Percentiles rank a stretch among this genome's conserved stretches.
phyloP scores from a whole-genome alignment of 2,113 vertebrate genomes.

The Numida meleagris region DNA sequence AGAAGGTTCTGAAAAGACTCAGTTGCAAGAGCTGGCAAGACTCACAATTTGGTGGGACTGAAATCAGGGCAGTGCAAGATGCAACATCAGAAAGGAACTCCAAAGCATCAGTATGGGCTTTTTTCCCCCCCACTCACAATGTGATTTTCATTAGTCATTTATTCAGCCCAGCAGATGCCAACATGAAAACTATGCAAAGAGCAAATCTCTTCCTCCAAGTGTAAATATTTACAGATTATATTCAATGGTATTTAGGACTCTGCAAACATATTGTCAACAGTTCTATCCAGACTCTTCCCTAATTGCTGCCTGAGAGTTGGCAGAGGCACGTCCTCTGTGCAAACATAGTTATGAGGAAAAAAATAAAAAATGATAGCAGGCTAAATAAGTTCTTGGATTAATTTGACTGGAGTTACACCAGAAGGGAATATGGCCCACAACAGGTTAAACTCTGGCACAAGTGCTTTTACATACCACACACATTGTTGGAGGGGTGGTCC shows the following conservation, averaged over 20 bases:
- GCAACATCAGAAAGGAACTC: background rate
- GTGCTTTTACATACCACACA: background rate
- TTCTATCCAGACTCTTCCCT: constrained; percentile 38
- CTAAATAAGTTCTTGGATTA: constrained; percentile 6
- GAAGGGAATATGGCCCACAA: background rate
- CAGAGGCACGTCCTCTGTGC: constrained; percentile 12
- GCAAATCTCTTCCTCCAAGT: constrained; percentile 40
- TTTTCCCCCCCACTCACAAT: background rate
- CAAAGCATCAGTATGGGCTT: background rate
- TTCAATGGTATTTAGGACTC: constrained; percentile 46
- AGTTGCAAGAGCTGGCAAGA: background rate
- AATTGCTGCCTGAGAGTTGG: constrained; percentile 19
- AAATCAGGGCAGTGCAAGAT: background rate
- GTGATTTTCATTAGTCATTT: constrained; percentile 42
- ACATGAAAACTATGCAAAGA: constrained; percentile 29
- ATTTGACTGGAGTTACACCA: background rate
- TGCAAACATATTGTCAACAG: constrained; percentile 51
- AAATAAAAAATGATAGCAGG: background rate
- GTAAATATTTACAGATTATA: constrained; percentile 62
- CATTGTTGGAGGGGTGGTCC: background rate
- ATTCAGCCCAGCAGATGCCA: constrained; percentile 53
- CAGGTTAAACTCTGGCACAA: background rate
- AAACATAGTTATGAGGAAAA: background rate
- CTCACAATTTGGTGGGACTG: background rate
- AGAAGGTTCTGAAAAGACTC: background rate